Percentiles rank a stretch among this genome's conserved stretches.
Evolutionary conservation across 2,797 vertebrate genomes (phyloP).

Genomic region (Aplochiton taeniatus): DNA sequence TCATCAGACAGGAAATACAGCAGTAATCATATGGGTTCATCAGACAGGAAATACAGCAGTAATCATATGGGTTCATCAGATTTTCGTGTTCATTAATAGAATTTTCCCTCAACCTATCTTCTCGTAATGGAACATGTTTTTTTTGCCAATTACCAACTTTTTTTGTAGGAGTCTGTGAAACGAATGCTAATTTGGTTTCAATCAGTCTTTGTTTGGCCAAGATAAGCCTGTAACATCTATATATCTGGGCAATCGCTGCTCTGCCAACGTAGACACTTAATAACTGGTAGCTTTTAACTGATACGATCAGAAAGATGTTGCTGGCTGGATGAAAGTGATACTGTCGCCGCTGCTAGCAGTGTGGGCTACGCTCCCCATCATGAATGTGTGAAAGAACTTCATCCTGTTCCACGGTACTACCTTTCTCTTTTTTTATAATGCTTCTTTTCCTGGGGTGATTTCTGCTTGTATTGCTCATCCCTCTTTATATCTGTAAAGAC

Average conservation of each 20-base stretch:
- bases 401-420: no score
- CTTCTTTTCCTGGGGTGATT: no score
- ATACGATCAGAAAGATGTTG: conserved; percentile 62
- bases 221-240: conserved; percentile 62
- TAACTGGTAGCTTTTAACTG: conserved; percentile 70
- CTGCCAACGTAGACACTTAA: conserved; percentile 69
- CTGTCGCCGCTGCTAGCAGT: no score
- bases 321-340: conserved; percentile 25
- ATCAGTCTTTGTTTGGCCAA: conserved; percentile 37
- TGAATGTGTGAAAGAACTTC: no score
- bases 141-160: conserved; percentile 42
- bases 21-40: conserved; percentile 17
- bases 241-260: conserved; percentile 62
- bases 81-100: conserved; percentile 53
- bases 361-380: no score
- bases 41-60: conserved; percentile 26
- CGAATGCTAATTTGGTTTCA: conserved; percentile 46
- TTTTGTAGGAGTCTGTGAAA: conserved; percentile 21
- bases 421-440: no score
- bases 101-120: conserved; percentile 47
- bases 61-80: conserved; percentile 39
- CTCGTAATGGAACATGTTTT: conserved; percentile 48
- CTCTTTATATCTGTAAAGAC: conserved; percentile 29
- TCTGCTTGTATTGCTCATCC: not conserved
- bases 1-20: conserved; percentile 32